phyloP scores from a whole-genome alignment of 1,140 invertebrate species.

The Pseudachorutes palmiensis region DNA sequence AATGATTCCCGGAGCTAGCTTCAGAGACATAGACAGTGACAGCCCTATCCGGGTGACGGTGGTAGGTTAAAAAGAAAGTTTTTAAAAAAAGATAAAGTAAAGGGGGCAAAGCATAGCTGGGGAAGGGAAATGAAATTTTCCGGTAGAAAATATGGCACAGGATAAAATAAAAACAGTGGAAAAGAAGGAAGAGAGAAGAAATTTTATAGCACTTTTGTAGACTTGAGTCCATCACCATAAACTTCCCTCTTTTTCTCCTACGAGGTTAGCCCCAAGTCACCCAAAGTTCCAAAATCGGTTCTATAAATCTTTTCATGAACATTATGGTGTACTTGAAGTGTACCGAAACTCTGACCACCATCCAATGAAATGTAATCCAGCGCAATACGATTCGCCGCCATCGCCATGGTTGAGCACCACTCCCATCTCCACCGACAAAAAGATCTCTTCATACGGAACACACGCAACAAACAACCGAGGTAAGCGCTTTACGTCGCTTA shows the following conservation, averaged over 20 bases:
- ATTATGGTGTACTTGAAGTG: slow-evolving; percentile 16
- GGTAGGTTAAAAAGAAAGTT: not conserved
- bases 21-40: no score
- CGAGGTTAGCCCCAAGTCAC: slow-evolving; percentile 10
- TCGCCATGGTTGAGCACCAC: not conserved
- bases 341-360: slow-evolving; percentile 7
- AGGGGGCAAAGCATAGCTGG: not conserved
- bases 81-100: not conserved
- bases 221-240: slow-evolving; percentile 22
- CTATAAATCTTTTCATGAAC: slow-evolving; percentile 19
- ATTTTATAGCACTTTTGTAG: slow-evolving; percentile 21
- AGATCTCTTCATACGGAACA: not conserved
- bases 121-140: slow-evolving; percentile 9
- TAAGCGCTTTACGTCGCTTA: no score
- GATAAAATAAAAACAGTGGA: slow-evolving; percentile 19
- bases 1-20: no score
- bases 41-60: not conserved
- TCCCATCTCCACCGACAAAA: not conserved
- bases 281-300: slow-evolving; percentile 18
- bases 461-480: no score
- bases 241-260: slow-evolving; percentile 12
- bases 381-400: not conserved
- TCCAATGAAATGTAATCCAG: slow-evolving; percentile 11
- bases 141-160: slow-evolving; percentile 17
- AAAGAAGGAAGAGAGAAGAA: not conserved